Conservation (phyloP, 1,140 invertebrate species). For the Alviniconcha marisindica region DNA sequence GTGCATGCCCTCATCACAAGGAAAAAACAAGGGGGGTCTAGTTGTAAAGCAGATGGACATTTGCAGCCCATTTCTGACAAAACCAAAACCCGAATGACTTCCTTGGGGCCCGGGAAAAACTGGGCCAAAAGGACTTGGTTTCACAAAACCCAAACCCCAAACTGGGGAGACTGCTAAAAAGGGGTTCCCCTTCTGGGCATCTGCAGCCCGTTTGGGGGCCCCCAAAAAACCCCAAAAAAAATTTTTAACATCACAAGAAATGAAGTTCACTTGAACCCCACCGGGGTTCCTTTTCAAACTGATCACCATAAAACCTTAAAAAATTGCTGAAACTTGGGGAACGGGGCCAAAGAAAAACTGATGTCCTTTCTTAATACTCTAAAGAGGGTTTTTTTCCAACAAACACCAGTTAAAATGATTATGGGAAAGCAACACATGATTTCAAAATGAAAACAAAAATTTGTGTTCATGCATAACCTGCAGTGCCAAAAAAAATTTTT, state of each 20-base stretch:
- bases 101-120: conserved; percentile 53
- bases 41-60: conserved; percentile 62
- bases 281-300: neutral
- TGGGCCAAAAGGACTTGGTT: conserved; percentile 58
- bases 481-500: neutral
- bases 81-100: conserved; percentile 57
- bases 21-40: neutral
- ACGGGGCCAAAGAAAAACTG: neutral
- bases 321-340: no score
- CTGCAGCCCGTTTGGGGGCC: conserved; percentile 50
- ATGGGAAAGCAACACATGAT: no score
- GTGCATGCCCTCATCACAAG: no score
- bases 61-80: conserved; percentile 49
- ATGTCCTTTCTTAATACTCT: no score
- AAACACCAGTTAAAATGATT: no score
- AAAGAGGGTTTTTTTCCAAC: no score
- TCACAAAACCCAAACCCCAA: conserved; percentile 62
- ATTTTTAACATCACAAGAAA: neutral
- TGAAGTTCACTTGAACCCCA: no score
- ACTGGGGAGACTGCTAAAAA: conserved; percentile 53
- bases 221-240: conserved; percentile 47
- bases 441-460: no score
- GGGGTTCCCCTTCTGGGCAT: conserved; percentile 56
- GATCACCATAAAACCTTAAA: neutral
- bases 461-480: no score